Evolutionary conservation across 1,140 invertebrate species (phyloP).

Genomic region (Cheumatopsyche charites): DNA sequence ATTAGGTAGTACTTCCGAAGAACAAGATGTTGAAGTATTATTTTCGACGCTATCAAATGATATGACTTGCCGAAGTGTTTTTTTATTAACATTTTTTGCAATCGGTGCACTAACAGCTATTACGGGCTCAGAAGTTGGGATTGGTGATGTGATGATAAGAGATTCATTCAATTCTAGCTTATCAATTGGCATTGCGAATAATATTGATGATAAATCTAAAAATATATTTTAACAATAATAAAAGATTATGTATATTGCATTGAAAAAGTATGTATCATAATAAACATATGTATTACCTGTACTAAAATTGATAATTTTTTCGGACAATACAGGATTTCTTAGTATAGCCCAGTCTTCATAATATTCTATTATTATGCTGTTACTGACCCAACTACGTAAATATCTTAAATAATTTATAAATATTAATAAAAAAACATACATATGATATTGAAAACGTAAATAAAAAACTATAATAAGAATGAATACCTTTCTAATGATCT

Average conservation of each 20-base stretch:
- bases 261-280: constrained; percentile 17
- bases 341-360: constrained; percentile 88
- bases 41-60: constrained; percentile 58
- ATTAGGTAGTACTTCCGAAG: constrained; percentile 45
- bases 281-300: constrained; percentile 65
- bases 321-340: constrained; percentile 74
- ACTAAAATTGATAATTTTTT: constrained; percentile 81
- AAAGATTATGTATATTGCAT: constrained; percentile 39
- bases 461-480: constrained; percentile 6
- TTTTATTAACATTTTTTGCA: constrained; percentile 56
- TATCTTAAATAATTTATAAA: constrained; percentile 62
- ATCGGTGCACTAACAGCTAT: constrained; percentile 60
- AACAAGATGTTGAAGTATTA: neutral
- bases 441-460: neutral
- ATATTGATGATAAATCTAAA: constrained; percentile 79
- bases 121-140: constrained; percentile 62
- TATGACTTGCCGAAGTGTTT: constrained; percentile 59
- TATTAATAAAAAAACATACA: constrained; percentile 2
- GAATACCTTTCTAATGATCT: constrained; percentile 82
- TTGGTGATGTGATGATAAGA: constrained; percentile 51
- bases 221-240: constrained; percentile 27
- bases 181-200: constrained; percentile 91
- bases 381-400: constrained; percentile 76
- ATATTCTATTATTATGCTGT: constrained; percentile 70
- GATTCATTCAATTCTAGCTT: constrained; percentile 77